Conservation (phyloP, 2,888 invertebrate genomes). For the Rhingia rostrata region DNA sequence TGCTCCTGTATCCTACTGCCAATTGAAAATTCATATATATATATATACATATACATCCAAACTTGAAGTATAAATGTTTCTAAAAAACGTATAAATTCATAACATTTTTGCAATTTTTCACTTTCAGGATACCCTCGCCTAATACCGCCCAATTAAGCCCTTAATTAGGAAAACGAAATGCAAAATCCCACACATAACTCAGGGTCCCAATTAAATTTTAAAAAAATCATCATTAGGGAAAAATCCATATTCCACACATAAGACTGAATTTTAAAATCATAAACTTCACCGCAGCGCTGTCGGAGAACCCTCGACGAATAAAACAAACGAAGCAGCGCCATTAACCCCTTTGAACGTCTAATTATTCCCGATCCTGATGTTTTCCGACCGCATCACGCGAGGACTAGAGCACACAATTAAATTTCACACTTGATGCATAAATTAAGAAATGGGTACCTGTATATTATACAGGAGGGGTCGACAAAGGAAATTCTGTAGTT, state of each 20-base stretch:
- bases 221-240: slow-evolving; percentile 37
- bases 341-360: slow-evolving; percentile 9
- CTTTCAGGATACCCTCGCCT: background rate
- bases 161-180: background rate
- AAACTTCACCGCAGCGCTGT: too few relatives aligned
- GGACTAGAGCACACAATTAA: slow-evolving; percentile 32
- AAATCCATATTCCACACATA: background rate
- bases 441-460: slow-evolving; percentile 26
- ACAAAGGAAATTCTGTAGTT: slow-evolving; percentile 20
- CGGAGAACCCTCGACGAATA: background rate
- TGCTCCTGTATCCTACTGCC: too few relatives aligned
- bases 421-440: slow-evolving; percentile 60
- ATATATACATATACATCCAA: too few relatives aligned
- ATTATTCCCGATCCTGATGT: slow-evolving; percentile 32
- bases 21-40: too few relatives aligned
- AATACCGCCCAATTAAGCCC: background rate
- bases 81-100: too few relatives aligned
- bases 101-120: background rate
- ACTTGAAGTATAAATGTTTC: too few relatives aligned
- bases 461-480: background rate
- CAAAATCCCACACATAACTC: background rate
- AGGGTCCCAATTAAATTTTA: slow-evolving; percentile 20
- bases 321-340: background rate
- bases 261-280: too few relatives aligned
- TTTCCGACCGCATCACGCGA: slow-evolving; percentile 41